A percentile compares a stretch with the other conserved stretches of the same genome.
These are phyloP conservation scores for Euura saliciscinereae DNA, from an alignment of 1,140 invertebrate species.

Conservation along the genomic window DNA sequence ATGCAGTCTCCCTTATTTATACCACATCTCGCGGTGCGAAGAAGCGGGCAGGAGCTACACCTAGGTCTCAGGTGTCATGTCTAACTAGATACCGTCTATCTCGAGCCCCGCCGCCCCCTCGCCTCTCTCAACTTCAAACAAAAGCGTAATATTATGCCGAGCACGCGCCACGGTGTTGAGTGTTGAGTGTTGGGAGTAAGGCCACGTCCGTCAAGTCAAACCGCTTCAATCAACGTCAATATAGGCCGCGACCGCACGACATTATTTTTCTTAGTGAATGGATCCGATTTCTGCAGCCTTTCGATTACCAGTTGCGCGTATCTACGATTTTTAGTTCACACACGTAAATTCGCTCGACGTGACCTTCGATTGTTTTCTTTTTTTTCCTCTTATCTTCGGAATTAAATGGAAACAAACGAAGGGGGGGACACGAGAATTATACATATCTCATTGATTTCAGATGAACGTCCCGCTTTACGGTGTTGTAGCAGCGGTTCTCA, in stretches of 20 bases:
- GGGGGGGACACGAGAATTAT: slow-evolving; percentile 2
- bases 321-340: too few species aligned
- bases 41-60: too few species aligned
- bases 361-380: too few species aligned
- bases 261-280: too few species aligned
- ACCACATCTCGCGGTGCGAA: neutral
- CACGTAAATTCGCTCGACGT: too few species aligned
- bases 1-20: neutral
- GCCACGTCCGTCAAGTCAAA: neutral
- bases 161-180: neutral
- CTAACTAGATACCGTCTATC: neutral
- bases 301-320: too few species aligned
- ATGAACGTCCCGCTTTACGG: slow-evolving; percentile 55
- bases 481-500: slow-evolving; percentile 47
- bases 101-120: neutral
- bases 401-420: too few species aligned
- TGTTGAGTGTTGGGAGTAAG: neutral
- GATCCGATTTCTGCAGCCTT: too few species aligned
- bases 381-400: too few species aligned
- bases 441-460: slow-evolving; percentile 38
- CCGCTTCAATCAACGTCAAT: too few species aligned
- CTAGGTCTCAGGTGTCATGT: too few species aligned
- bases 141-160: neutral
- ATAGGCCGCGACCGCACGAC: too few species aligned
- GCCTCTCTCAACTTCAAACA: neutral